Evolutionary conservation across 2,888 invertebrate species (phyloP).

Genomic region (Hyppa rectilinea): DNA sequence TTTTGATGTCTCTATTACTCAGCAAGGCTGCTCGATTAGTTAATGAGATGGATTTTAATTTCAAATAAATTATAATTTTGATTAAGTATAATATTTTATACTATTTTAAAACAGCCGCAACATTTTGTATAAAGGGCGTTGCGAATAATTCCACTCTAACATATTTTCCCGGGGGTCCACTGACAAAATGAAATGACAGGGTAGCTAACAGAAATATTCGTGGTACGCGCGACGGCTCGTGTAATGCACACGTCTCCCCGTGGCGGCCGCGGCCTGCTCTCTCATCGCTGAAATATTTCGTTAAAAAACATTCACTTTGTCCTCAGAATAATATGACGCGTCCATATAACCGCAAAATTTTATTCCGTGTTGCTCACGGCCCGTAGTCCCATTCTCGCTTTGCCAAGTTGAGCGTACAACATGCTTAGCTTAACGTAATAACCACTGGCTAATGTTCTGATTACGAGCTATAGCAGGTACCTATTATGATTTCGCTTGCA

Average conservation of each 20-base stretch:
- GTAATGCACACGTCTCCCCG: conserved; percentile 60
- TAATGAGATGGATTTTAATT: conserved; percentile 19
- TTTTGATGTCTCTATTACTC: conserved; percentile 36
- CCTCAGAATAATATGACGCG: conserved; percentile 40
- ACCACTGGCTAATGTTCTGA: conserved; percentile 50
- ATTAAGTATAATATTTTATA: conserved; percentile 9
- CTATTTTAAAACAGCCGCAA: conserved; percentile 19
- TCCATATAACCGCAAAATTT: conserved; percentile 56
- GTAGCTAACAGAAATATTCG: conserved; percentile 67
- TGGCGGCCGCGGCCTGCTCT: conserved; percentile 49
- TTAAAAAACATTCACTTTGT: conserved; percentile 68
- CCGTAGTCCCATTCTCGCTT: conserved; percentile 43
- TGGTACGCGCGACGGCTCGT: conserved; percentile 59
- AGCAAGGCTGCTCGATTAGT: background rate
- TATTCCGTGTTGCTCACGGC: conserved; percentile 49
- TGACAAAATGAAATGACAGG: conserved; percentile 68
- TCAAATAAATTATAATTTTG: conserved; percentile 12
- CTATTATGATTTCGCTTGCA: conserved; percentile 27
- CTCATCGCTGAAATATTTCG: conserved; percentile 69
- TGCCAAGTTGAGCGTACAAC: conserved; percentile 41
- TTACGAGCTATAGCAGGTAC: conserved; percentile 26
- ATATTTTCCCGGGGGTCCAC: conserved; percentile 62
- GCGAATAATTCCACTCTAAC: conserved; percentile 51
- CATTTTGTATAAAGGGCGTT: conserved; percentile 30
- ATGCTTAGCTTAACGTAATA: conserved; percentile 40